A percentile compares a stretch with the other conserved stretches of the same genome.
These are phyloP conservation scores for Pseudochaenichthys georgianus DNA, from an alignment of 2,797 vertebrate genomes.

Conservation along the genomic window DNA sequence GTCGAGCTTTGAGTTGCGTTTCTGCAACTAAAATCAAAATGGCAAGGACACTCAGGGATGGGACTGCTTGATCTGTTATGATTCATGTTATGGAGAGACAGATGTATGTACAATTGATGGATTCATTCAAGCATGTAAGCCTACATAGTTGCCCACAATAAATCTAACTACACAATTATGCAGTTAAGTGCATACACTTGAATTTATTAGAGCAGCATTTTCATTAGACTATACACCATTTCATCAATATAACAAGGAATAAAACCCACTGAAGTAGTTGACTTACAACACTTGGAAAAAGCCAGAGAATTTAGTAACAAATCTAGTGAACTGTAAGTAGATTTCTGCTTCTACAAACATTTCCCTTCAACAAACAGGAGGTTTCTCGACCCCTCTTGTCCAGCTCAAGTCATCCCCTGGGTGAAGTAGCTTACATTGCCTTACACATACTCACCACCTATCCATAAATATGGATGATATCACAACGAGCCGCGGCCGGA, in stretches of 20 bases:
- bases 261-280: constrained; percentile 8
- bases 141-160: not conserved
- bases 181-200: not conserved
- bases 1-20: not conserved
- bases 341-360: not conserved
- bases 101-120: not conserved
- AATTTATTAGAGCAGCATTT: not conserved
- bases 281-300: not conserved
- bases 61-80: not conserved
- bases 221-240: constrained; percentile 15
- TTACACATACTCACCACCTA: constrained; percentile 36
- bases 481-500: constrained; percentile 38
- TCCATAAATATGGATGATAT: constrained; percentile 61
- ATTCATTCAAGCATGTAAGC: not conserved
- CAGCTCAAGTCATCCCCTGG: constrained; percentile 9
- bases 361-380: not conserved
- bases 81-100: not conserved
- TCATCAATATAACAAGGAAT: constrained; percentile 14
- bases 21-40: not conserved
- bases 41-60: not conserved
- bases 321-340: constrained; percentile 4
- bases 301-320: constrained; percentile 11
- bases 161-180: constrained; percentile 2
- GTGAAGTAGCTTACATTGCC: constrained; percentile 28
- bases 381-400: not conserved